phyloP scores from a whole-genome alignment of 1,140 invertebrate genomes.

The Brachystomella parvula region DNA sequence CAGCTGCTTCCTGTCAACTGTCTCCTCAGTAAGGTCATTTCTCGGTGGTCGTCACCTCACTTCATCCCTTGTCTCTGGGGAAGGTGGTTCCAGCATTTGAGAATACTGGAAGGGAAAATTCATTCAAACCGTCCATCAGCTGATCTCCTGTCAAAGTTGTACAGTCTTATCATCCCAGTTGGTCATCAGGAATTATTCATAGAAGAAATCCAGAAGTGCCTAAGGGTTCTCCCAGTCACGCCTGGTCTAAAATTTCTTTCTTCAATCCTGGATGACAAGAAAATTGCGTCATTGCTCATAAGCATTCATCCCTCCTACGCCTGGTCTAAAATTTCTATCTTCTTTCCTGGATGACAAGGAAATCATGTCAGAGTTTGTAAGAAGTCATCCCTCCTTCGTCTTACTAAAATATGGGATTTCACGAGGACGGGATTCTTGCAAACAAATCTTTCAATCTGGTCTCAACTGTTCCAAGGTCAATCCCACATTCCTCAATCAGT shows the following conservation, averaged over 20 bases:
- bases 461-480: constrained; percentile 39
- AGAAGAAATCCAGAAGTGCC: no score
- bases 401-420: not conserved
- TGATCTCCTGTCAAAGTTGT: no score
- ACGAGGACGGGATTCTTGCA: not conserved
- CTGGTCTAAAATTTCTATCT: no score
- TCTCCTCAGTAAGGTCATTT: not conserved
- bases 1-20: not conserved
- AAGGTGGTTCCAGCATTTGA: not conserved
- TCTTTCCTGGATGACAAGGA: not conserved
- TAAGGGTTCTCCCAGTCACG: no score
- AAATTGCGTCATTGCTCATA: not conserved
- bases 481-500: constrained; percentile 31
- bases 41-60: not conserved
- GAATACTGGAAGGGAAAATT: not conserved
- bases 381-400: not conserved
- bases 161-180: no score
- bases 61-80: not conserved
- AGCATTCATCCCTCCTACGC: not conserved
- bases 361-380: not conserved
- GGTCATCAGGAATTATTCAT: no score
- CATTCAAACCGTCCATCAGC: no score
- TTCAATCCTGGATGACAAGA: not conserved
- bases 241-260: not conserved
- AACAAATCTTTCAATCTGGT: constrained; percentile 27